Conservation (phyloP, 2,888 invertebrate species). For the Selenia dentaria region DNA sequence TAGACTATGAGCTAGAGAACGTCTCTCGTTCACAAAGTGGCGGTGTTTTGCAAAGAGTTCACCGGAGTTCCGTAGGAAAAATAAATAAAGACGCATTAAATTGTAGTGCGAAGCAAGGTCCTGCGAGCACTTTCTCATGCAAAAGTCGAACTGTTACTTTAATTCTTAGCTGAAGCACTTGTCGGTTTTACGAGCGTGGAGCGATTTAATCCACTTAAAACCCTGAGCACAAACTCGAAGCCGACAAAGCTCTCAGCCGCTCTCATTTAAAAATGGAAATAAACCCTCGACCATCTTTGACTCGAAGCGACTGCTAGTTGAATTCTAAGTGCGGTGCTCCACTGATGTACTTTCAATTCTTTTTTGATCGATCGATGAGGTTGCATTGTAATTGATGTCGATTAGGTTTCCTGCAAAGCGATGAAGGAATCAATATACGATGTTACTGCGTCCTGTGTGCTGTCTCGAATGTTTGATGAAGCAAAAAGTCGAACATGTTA, state of each 20-base stretch:
- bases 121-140: conserved; percentile 81
- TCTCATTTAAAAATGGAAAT: conserved; percentile 85
- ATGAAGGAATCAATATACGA: conserved; percentile 15
- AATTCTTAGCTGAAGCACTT: conserved; percentile 82
- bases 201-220: conserved; percentile 86
- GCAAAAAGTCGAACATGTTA: neutral
- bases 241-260: conserved; percentile 84
- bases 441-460: neutral
- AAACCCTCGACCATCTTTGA: conserved; percentile 82
- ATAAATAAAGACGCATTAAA: conserved; percentile 72
- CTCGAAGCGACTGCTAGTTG: conserved; percentile 75
- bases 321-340: conserved; percentile 76
- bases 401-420: conserved; percentile 17
- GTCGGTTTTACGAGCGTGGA: conserved; percentile 84
- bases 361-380: conserved; percentile 53
- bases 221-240: conserved; percentile 82
- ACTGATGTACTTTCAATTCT: conserved; percentile 66
- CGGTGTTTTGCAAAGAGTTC: too few species aligned
- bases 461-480: conserved; percentile 11
- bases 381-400: conserved; percentile 34
- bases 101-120: conserved; percentile 69
- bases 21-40: conserved; percentile 74
- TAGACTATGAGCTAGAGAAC: conserved; percentile 69
- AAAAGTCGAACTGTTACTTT: conserved; percentile 84
- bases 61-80: too few species aligned